These are phyloP conservation scores for Echinops telfairi DNA, from an alignment of 2,113 vertebrate genomes.

Conservation along the genomic window DNA sequence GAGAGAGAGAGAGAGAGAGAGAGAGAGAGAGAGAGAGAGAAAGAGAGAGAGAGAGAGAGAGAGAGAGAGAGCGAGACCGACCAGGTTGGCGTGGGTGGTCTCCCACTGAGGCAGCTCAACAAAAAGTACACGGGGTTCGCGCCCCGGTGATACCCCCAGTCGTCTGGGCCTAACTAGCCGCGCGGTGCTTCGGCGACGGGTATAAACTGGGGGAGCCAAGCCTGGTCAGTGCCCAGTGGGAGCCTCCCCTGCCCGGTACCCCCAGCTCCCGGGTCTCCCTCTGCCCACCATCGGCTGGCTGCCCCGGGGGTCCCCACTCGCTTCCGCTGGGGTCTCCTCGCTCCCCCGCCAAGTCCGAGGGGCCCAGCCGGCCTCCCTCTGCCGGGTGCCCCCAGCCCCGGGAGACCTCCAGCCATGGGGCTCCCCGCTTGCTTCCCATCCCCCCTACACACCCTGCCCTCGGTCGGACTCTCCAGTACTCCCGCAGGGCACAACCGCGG, in stretches of 20 bases:
- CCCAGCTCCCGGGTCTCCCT: neutral
- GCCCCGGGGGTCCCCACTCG: neutral
- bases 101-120: neutral
- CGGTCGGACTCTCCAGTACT: neutral
- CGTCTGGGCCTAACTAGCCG: neutral
- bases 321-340: neutral
- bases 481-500: constrained; percentile 5
- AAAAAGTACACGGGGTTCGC: neutral
- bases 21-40: neutral
- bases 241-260: neutral
- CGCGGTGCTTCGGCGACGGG: neutral
- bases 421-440: neutral
- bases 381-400: neutral
- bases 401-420: neutral
- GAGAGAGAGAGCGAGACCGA: constrained; percentile 64
- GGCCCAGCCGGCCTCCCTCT: neutral
- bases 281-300: neutral
- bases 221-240: neutral
- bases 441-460: neutral
- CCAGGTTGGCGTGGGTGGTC: constrained; percentile 28
- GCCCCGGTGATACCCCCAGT: neutral
- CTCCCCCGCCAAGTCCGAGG: neutral
- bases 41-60: no score
- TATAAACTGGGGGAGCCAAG: neutral
- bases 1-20: constrained; percentile 34